A percentile compares a stretch with the other conserved stretches of the same genome.
phyloP scores from a whole-genome alignment of 2,113 vertebrate species.

The Heteronetta atricapilla region DNA sequence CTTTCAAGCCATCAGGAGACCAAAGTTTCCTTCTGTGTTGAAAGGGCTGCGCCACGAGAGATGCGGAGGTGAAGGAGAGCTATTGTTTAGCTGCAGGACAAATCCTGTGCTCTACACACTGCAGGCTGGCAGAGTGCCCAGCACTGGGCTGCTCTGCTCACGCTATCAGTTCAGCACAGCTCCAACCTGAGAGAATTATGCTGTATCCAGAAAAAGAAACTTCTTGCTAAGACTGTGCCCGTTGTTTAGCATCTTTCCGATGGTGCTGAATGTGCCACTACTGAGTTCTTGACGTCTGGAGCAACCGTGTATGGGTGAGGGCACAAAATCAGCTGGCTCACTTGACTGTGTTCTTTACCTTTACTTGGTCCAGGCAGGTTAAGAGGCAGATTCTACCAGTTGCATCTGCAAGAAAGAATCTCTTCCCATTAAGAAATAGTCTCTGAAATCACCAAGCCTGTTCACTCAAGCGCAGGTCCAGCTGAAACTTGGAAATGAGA shows the following conservation, averaged over 20 bases:
- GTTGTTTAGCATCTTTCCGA: neutral
- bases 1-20: conserved; percentile 16
- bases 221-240: neutral
- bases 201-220: neutral
- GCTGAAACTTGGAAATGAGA: neutral
- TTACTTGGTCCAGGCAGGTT: neutral
- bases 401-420: neutral
- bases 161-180: neutral
- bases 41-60: neutral
- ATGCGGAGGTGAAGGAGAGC: neutral
- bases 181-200: neutral
- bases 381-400: neutral
- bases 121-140: neutral
- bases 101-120: neutral
- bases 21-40: neutral
- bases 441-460: neutral
- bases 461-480: neutral
- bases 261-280: neutral
- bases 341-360: neutral
- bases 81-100: conserved; percentile 13
- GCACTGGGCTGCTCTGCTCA: neutral
- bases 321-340: neutral
- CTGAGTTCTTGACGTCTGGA: neutral
- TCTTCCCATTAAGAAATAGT: neutral
- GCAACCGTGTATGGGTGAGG: neutral